Conservation (phyloP, 2,797 vertebrate species). For the Emydoidea blandingii region DNA sequence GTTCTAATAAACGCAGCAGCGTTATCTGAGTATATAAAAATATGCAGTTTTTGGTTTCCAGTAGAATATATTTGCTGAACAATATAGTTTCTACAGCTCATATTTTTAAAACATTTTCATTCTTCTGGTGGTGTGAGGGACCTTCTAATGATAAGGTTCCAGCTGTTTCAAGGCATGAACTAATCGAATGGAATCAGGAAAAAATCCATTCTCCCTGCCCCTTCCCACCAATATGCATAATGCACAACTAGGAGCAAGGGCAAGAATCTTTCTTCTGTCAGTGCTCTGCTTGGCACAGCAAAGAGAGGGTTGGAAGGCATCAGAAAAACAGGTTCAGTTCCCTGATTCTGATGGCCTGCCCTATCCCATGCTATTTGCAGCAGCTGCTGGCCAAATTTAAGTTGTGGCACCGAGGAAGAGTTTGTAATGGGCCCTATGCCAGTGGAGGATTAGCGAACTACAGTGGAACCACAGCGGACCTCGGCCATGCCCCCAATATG, state of each 20-base stretch:
- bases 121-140: neutral
- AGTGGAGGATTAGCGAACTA: neutral
- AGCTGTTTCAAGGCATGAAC: neutral
- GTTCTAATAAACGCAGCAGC: neutral
- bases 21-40: slow-evolving; percentile 24
- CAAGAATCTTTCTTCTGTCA: neutral
- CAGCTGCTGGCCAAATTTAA: neutral
- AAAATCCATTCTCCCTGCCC: neutral
- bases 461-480: neutral
- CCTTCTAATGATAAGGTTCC: neutral
- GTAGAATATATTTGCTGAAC: neutral
- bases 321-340: neutral
- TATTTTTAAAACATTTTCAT: rapidly evolving
- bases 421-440: neutral
- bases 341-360: neutral
- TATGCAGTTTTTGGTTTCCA: neutral
- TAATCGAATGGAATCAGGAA: neutral
- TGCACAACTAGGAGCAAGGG: neutral
- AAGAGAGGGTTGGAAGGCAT: neutral
- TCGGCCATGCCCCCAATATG: no score
- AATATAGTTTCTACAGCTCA: neutral
- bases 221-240: neutral
- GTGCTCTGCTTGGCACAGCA: rapidly evolving
- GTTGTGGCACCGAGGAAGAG: neutral
- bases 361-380: neutral